Evolutionary conservation across 2,888 invertebrate species (phyloP), one percentile per base, ranked within the genome.

Genomic region (Scelioninae gen. 2): DNA sequence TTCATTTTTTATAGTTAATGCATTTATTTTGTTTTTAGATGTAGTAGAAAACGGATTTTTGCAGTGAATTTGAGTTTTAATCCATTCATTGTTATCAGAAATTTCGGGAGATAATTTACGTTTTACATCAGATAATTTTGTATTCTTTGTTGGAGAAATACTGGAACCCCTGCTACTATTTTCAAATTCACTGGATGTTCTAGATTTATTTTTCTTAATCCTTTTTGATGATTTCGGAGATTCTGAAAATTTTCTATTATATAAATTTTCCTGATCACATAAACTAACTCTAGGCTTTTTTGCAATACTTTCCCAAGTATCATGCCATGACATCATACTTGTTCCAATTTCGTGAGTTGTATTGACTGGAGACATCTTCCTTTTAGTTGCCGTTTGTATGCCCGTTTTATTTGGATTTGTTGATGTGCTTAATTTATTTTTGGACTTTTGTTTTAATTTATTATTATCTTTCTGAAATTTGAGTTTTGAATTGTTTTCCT

Each of bases 221-320:
- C 5, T 48, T 7, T 35, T 43, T 18, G 13, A n/a, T 5, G 16
- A 4, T 25, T 55, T 46, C 2, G 61, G 18, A 5, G 57, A 50
- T 9, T 65, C 60, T 0, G 37, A 52, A 4, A 7, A 6, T 5
- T 39, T 22, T 18, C 11, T 39, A n/a, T n/a, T n/a, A 13, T 9
- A 50, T 5, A 65, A 0, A 55, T 72, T 72, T 57, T 72, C 72
- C 18, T 72, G 46, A 13, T 72, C 68, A 5, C 52, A 13, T 18
- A 65, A 25, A 33, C 71, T 63, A 2, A 53, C 16, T 25, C 41
- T 43, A 13, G 63, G 57, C 25, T 68, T 63, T 39, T 73, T 67
- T 1, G 15, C 18, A 11, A 10, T 10, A 33, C 45, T 45, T 31
- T 74, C 68, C 64, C 73, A 68, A 3, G 52, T 69, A 16, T 69